Conservation (phyloP, 2,797 vertebrate genomes). For the Phrynocephalus vlangalii region DNA sequence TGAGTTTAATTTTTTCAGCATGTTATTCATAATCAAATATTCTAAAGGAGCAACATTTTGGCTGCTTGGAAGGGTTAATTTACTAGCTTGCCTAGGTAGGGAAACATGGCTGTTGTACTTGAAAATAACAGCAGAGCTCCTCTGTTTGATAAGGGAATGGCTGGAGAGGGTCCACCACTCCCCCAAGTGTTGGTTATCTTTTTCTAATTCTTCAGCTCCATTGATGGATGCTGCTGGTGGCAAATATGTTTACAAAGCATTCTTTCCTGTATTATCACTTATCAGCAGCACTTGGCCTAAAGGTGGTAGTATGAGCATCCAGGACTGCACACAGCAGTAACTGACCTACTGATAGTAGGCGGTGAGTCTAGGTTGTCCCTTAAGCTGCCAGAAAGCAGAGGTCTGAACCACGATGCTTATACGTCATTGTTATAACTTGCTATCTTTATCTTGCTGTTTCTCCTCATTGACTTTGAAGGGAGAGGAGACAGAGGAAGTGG, state of each 20-base stretch:
- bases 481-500: constrained; percentile 66
- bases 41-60: constrained; percentile 26
- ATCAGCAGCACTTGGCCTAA: constrained; percentile 47
- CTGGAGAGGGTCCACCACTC: constrained; percentile 16
- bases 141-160: constrained; percentile 19
- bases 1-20: background rate
- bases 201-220: constrained; percentile 7
- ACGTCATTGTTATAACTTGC: constrained; percentile 75
- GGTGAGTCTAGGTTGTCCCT: constrained; percentile 34
- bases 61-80: constrained; percentile 18
- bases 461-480: constrained; percentile 48
- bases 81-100: constrained; percentile 23
- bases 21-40: background rate
- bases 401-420: constrained; percentile 68
- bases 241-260: constrained; percentile 54
- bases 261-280: constrained; percentile 31
- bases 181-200: constrained; percentile 3
- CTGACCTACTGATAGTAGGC: constrained; percentile 49
- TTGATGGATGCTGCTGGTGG: constrained; percentile 35
- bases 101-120: constrained; percentile 24
- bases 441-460: constrained; percentile 55
- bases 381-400: constrained; percentile 55
- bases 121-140: background rate
- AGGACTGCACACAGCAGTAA: constrained; percentile 22
- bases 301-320: constrained; percentile 39